Percentiles rank a stretch among this genome's conserved stretches.
These are phyloP conservation scores for Hypomecis punctinalis DNA, from an alignment of 2,888 invertebrate species.

Conservation along the genomic window DNA sequence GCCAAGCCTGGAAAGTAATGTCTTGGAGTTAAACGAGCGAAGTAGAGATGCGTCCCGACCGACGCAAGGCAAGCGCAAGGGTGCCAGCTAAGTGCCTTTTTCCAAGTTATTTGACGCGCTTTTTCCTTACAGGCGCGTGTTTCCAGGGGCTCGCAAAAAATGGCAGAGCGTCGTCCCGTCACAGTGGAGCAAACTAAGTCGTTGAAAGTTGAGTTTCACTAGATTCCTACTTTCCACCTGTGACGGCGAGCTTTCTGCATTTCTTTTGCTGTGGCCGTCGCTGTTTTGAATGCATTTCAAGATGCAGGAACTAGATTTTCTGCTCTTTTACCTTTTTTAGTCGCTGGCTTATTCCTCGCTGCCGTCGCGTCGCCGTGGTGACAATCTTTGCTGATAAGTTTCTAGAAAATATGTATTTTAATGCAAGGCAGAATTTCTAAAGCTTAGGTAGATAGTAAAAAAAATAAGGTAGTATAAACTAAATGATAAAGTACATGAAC, in stretches of 20 bases:
- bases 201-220: not conserved
- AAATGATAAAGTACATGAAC: too few species aligned
- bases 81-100: constrained; percentile 74
- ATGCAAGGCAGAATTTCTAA: too few species aligned
- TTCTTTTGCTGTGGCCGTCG: not conserved
- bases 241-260: not conserved
- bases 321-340: too few species aligned
- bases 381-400: too few species aligned
- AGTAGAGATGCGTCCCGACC: constrained; percentile 56
- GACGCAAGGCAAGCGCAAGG: constrained; percentile 61
- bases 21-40: constrained; percentile 68
- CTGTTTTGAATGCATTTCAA: not conserved
- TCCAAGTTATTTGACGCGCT: constrained; percentile 70
- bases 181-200: constrained; percentile 15
- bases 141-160: constrained; percentile 61
- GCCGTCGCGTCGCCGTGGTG: too few species aligned
- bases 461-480: too few species aligned
- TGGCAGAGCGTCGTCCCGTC: constrained; percentile 15
- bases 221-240: not conserved
- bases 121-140: constrained; percentile 57
- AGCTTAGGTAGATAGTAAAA: too few species aligned
- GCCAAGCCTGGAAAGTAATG: constrained; percentile 69
- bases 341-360: too few species aligned
- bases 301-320: too few species aligned
- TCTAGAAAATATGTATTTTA: too few species aligned